Conservation (phyloP, 2,797 vertebrate genomes). For the Falco rusticolus region DNA sequence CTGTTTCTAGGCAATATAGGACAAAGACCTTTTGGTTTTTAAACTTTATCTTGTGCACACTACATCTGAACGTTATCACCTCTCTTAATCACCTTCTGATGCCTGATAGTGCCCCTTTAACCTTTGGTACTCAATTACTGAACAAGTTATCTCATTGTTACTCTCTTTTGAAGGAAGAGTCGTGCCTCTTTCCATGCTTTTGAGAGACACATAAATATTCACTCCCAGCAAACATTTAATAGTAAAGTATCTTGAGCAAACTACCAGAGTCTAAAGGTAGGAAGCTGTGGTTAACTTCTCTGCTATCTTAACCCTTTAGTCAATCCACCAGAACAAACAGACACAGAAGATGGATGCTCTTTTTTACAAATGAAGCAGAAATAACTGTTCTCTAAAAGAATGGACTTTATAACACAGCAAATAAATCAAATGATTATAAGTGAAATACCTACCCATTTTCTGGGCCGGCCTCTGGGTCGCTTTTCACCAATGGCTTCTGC, state of each 20-base stretch:
- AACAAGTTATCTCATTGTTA: conserved; percentile 71
- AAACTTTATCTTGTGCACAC: conserved; percentile 38
- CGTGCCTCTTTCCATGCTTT: conserved; percentile 79
- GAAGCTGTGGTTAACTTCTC: conserved; percentile 7
- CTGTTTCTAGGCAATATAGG: conserved; percentile 19
- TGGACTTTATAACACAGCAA: neutral
- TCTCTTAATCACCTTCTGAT: conserved; percentile 62
- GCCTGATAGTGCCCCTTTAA: conserved; percentile 63
- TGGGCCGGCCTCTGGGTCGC: conserved; percentile 95
- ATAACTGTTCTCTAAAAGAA: neutral
- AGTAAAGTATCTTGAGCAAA: conserved; percentile 63
- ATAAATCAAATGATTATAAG: conserved; percentile 40
- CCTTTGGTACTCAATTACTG: conserved; percentile 61
- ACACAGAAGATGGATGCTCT: neutral
- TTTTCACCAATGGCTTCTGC: conserved; percentile 91
- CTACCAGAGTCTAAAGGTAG: conserved; percentile 60
- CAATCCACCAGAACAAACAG: neutral
- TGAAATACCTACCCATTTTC: conserved; percentile 94
- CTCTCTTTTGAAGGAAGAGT: conserved; percentile 60
- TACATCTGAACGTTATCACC: conserved; percentile 64
- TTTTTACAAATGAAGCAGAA: neutral
- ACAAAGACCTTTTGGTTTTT: conserved; percentile 37
- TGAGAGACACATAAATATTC: conserved; percentile 77
- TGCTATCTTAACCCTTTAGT: conserved; percentile 59
- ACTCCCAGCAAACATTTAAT: conserved; percentile 64